These are phyloP conservation scores for Chironomus striatipennis DNA, from an alignment of 1,140 invertebrate genomes.

Conservation along the genomic window DNA sequence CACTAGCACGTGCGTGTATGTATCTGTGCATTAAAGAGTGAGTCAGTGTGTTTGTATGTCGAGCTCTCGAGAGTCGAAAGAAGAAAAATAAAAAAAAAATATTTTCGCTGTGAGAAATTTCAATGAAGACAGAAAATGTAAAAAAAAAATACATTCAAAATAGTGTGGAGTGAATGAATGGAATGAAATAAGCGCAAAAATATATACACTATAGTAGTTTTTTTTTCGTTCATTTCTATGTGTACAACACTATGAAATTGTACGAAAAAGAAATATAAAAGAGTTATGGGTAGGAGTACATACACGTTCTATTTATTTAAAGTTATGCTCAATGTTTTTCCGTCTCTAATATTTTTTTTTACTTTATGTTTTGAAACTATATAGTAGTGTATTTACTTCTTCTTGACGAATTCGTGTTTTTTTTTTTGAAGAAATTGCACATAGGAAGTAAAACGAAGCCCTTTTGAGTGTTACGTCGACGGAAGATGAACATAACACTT, in stretches of 20 bases:
- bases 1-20: neutral
- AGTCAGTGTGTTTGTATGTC: constrained; percentile 12
- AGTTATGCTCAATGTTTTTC: constrained; percentile 8
- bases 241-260: neutral
- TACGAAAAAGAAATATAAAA: no score
- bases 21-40: constrained; percentile 7
- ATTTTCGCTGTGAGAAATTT: constrained; percentile 13
- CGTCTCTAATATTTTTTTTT: constrained; percentile 5
- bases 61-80: neutral
- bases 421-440: constrained; percentile 12
- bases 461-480: neutral
- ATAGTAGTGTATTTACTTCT: neutral
- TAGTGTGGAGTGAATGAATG: constrained; percentile 21
- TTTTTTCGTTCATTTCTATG: neutral
- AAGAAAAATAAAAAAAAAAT: neutral
- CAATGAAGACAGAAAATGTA: neutral
- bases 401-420: neutral
- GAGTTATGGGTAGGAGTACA: constrained; percentile 6
- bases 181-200: constrained; percentile 22
- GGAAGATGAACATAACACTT: constrained; percentile 1
- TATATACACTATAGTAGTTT: neutral
- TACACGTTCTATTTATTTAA: constrained; percentile 9
- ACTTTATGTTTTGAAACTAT: neutral
- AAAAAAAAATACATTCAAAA: neutral
- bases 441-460: constrained; percentile 1